Evolutionary conservation across 2,888 invertebrate species (phyloP).

Genomic region (Drosophila atripex): DNA sequence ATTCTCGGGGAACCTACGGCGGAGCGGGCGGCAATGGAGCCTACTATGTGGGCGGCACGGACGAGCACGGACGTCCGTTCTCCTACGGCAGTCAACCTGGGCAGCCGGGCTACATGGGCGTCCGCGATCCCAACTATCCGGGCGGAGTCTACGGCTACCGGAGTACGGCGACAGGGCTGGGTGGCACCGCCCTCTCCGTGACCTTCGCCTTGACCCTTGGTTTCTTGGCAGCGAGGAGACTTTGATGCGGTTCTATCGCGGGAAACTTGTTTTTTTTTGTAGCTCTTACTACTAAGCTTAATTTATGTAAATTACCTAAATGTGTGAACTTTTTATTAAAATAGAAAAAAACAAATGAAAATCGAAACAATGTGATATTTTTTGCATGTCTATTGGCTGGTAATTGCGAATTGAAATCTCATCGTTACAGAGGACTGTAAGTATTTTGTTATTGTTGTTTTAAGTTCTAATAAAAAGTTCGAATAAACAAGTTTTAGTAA

Average conservation of each 20-base stretch:
- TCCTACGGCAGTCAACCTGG: slow-evolving; percentile 46
- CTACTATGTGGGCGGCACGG: slow-evolving; percentile 68
- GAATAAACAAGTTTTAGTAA: too few species aligned
- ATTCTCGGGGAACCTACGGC: slow-evolving; percentile 63
- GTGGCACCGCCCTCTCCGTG: neutral
- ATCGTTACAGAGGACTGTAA: slow-evolving; percentile 3
- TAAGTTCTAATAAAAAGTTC: too few species aligned
- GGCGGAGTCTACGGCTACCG: slow-evolving; percentile 31
- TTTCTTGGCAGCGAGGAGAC: slow-evolving; percentile 32
- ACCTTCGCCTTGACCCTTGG: slow-evolving; percentile 39
- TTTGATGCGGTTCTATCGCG: slow-evolving; percentile 30
- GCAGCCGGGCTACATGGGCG: slow-evolving; percentile 31
- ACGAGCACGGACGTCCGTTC: slow-evolving; percentile 72
- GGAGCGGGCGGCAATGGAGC: slow-evolving; percentile 68
- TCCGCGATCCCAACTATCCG: slow-evolving; percentile 32
- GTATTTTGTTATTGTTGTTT: too few species aligned
- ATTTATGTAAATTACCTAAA: slow-evolving; percentile 58
- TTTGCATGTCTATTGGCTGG: neutral
- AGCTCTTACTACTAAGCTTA: slow-evolving; percentile 51
- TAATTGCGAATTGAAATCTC: neutral
- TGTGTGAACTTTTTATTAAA: slow-evolving; percentile 52
- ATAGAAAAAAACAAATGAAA: slow-evolving; percentile 13
- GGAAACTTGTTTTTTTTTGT: slow-evolving; percentile 40
- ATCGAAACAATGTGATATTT: slow-evolving; percentile 4
- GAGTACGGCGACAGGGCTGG: neutral